Evolutionary conservation across 2,888 invertebrate genomes (phyloP), one percentile per base, ranked within the genome.

Genomic region (Eupithecia exiguata): DNA sequence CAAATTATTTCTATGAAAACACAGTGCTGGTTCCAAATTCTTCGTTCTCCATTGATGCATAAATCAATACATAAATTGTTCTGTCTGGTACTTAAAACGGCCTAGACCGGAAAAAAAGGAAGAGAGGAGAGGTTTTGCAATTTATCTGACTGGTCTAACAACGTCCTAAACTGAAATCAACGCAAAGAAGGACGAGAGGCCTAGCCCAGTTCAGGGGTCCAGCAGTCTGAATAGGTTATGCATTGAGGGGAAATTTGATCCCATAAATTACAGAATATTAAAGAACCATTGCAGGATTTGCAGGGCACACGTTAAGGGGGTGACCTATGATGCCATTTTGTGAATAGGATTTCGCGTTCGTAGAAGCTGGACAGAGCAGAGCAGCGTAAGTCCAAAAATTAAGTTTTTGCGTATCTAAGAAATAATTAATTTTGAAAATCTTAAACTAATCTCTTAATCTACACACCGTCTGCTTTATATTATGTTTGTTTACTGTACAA

Each of bases 211-310:
- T 58, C 0, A 25, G 25, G 21, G 25, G 21, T 53, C 53, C 10
- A 53, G 53, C 21, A 53, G 5, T 12, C 58, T 58, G 21, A 25
- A 14, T 58, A 58, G 25, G 25, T 25, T 21, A 58, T 58, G 58
- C 25, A 21, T n/a, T 65, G n/a, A n/a, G n/a, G 10, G 12, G n/a
- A 12, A 25, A 12, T 10, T 38, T 65, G 21, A 66, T 38, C 36
- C 30, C 4, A 69, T 76, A 62, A 71, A 72, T 79, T 76, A 72
- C 71, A 74, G 78, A 77, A 80, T 79, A 72, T 77, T 76, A 30
- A 30, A 30, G 86, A 82, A 84, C 85, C 85, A 86, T 81, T 87
- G 86, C 63, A 65, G 63, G 77, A 75, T 78, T 81, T 87, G 86
- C 62, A 62, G 62, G 77, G 75, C 79, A 78, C 73, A 82, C 80